These are phyloP conservation scores for Rotaria socialis DNA, from an alignment of 2,888 invertebrate genomes.

Conservation along the genomic window DNA sequence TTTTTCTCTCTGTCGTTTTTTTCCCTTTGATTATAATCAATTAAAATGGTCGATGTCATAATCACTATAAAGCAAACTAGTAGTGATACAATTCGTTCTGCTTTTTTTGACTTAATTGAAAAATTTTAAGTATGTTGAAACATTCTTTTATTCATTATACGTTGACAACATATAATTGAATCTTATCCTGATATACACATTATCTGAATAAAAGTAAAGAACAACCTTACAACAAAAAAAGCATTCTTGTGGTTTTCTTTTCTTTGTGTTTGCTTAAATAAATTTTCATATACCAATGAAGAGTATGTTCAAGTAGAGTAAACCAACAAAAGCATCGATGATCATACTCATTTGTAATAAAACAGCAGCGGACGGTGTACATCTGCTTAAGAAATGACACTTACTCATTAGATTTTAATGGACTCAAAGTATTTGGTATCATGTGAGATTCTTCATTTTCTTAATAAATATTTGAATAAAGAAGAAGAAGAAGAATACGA, in stretches of 20 bases:
- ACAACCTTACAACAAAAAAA: no score
- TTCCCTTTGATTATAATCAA: not conserved
- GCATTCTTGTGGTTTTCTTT: not conserved
- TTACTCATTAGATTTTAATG: conserved; percentile 6
- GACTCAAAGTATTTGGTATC: not conserved
- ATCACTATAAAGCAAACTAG: not conserved
- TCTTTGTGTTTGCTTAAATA: not conserved
- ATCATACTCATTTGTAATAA: not conserved
- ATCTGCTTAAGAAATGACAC: not conserved
- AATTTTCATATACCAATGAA: not conserved
- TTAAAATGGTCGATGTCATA: not conserved
- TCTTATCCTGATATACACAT: not conserved
- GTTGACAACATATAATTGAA: no score
- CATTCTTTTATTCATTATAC: no score
- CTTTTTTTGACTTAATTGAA: no score
- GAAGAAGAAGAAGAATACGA: not conserved
- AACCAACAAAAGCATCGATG: not conserved
- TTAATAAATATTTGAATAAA: no score
- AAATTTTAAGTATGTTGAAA: no score
- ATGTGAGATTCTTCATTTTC: no score
- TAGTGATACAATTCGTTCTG: not conserved
- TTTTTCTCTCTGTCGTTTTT: not conserved
- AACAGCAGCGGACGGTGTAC: not conserved
- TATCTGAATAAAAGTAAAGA: not conserved
- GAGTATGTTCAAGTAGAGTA: not conserved